Base-by-base conservation (phyloP, 2,797 vertebrate species). In the Leptodactylus fallax region DNA sequence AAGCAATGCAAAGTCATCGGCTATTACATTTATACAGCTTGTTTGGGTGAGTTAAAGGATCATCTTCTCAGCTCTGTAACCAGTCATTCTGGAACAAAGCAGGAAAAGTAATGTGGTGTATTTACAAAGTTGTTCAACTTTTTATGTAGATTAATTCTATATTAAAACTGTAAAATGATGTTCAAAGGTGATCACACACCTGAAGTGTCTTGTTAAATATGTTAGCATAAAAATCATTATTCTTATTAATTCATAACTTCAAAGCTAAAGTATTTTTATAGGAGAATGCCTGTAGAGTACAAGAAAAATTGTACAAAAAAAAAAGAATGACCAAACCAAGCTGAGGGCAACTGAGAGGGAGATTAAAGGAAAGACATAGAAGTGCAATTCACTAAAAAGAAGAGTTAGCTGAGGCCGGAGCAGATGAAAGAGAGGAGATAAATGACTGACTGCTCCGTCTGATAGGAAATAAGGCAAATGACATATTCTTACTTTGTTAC, bases 351-450 rank as follows among this genome's bases (percentile, higher is more conserved):
- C 17, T 19, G 63, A 83, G 23, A 83, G 17, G 23, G 61, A 69
- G 81, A 83, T 83, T 69, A 83, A 83, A 83, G 81, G 63, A 51
- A 83, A 83, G 25, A 27, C n/a, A n/a, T 51, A 23, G 67, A 67
- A 67, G 61, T 81, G 47, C n/a, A 19, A 53, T 69, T 82, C 63
- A 53, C 63, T 51, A 69, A 69, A 65, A 69, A 55, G 61, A 81
- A 67, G 45, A 51, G 60, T 67, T 16, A 83, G 47, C 65, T 69
- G 49, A 69, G 65, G 63, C 49, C 61, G 61, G 49, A 83, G 47
- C 63, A 69, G 63, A 83, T 83, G 63, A 69, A 84, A 74, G 82
- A 84, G 63, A 55, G 23, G 7, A 53, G 45, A 82, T 77, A 55
- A 72, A 84, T 69, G 81, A 53, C 49, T 83, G 47, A 69, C 23